Evolutionary conservation across 2,888 invertebrate genomes (phyloP).

Genomic region (Synergus umbraculus): DNA sequence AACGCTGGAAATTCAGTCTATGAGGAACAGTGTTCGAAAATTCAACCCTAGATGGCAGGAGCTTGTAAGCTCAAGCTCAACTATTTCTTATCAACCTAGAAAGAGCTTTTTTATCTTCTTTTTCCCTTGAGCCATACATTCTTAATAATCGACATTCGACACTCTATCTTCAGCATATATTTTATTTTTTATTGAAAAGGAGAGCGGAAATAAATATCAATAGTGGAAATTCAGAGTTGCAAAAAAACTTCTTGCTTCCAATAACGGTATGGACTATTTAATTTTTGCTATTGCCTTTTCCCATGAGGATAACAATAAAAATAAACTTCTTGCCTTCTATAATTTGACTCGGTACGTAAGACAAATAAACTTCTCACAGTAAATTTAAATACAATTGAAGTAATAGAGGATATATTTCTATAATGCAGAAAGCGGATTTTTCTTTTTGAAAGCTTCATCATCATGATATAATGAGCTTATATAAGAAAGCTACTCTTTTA

Average conservation of each 20-base stretch:
- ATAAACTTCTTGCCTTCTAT: too few species aligned
- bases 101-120: background rate
- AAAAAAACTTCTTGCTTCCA: too few species aligned
- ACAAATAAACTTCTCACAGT: too few species aligned
- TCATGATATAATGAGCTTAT: background rate
- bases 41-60: constrained; percentile 62
- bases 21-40: constrained; percentile 55
- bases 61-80: constrained; percentile 51
- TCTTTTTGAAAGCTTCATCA: background rate
- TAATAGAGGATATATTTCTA: too few species aligned
- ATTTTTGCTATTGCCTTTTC: too few species aligned
- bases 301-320: too few species aligned
- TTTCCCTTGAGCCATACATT: background rate
- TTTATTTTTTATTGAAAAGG: background rate
- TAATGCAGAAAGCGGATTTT: background rate
- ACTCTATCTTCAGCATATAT: background rate
- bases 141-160: background rate
- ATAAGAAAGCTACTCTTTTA: background rate
- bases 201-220: too few species aligned
- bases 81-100: background rate
- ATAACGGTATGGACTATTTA: too few species aligned
- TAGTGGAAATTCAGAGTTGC: too few species aligned
- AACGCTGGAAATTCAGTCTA: constrained; percentile 23
- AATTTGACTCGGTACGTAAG: too few species aligned
- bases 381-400: too few species aligned